phyloP scores from a whole-genome alignment of 2,797 vertebrate genomes.

The Serranus cabrilla region DNA sequence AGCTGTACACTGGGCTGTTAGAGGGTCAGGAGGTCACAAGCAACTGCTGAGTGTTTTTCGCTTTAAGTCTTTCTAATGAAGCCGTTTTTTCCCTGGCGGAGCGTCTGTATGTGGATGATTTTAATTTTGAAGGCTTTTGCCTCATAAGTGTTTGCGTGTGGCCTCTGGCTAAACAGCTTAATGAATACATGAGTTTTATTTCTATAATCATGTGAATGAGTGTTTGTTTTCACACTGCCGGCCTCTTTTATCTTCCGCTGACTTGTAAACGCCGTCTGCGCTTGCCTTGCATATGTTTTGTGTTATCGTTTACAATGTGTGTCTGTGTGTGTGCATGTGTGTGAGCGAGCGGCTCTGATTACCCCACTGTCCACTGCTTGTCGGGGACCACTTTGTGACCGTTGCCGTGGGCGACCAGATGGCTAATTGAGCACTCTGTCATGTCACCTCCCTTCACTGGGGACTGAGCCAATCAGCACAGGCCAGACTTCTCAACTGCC shows the following conservation, averaged over 20 bases:
- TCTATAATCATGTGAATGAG: not conserved
- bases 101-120: conserved; percentile 24
- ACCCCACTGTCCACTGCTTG: conserved; percentile 72
- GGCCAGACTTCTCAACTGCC: conserved; percentile 66
- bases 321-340: conserved; percentile 6
- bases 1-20: not conserved
- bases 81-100: not conserved
- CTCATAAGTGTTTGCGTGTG: not conserved
- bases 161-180: not conserved
- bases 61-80: conserved; percentile 17
- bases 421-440: conserved; percentile 84
- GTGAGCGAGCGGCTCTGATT: conserved; percentile 43
- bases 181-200: conserved; percentile 10
- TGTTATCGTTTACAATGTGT: conserved; percentile 33
- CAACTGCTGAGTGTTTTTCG: conserved; percentile 23
- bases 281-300: conserved; percentile 33
- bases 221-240: conserved; percentile 8
- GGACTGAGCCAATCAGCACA: conserved; percentile 77
- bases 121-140: conserved; percentile 29
- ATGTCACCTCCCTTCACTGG: conserved; percentile 78
- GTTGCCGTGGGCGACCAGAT: conserved; percentile 80
- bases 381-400: conserved; percentile 66
- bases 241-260: not conserved
- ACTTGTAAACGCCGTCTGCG: not conserved
- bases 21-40: conserved; percentile 44